Evolutionary conservation across 2,888 invertebrate genomes (phyloP).

Genomic region (Drosophila algonquin): DNA sequence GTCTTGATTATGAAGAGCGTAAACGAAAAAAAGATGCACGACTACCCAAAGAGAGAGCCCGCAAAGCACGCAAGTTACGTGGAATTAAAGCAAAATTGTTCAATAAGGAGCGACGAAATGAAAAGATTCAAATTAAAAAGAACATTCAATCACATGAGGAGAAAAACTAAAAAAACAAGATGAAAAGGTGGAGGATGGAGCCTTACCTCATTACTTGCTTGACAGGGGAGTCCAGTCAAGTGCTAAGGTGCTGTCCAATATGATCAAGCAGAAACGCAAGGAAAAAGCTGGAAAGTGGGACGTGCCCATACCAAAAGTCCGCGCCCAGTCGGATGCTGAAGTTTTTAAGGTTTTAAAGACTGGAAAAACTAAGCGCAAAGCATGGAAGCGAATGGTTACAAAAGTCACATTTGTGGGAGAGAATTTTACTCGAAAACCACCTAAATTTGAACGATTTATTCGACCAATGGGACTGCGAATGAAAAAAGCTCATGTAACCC

Average conservation of each 20-base stretch:
- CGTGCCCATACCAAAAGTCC: conserved; percentile 99
- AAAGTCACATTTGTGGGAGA: conserved; percentile 99
- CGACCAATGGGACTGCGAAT: conserved; percentile 98
- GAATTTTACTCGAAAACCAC: conserved; percentile 99
- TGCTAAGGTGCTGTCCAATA: conserved; percentile 98
- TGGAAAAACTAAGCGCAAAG: conserved; percentile 96
- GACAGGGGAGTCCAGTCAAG: conserved; percentile 97
- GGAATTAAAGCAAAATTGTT: conserved; percentile 99
- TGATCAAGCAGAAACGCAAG: conserved; percentile 99
- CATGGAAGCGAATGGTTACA: conserved; percentile 99
- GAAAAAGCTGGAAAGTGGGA: conserved; percentile 99
- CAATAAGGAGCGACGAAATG: conserved; percentile 97
- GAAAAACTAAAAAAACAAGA: conserved; percentile 94
- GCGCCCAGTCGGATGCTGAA: conserved; percentile 97
- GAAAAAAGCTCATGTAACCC: conserved; percentile 99
- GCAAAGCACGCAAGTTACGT: conserved; percentile 95
- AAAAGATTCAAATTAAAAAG: conserved; percentile 99
- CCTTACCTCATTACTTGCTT: conserved; percentile 97
- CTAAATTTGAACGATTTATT: conserved; percentile 99
- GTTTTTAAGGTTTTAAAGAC: conserved; percentile 96
- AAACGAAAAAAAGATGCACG: conserved; percentile 98
- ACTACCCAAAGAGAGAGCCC: conserved; percentile 94
- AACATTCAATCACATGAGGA: conserved; percentile 99
- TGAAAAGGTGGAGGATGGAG: conserved; percentile 94
- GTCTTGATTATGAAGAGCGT: conserved; percentile 98